Percentiles rank a stretch among this genome's conserved stretches.
phyloP scores from a whole-genome alignment of 2,888 invertebrate genomes.

The Noctua pronuba region DNA sequence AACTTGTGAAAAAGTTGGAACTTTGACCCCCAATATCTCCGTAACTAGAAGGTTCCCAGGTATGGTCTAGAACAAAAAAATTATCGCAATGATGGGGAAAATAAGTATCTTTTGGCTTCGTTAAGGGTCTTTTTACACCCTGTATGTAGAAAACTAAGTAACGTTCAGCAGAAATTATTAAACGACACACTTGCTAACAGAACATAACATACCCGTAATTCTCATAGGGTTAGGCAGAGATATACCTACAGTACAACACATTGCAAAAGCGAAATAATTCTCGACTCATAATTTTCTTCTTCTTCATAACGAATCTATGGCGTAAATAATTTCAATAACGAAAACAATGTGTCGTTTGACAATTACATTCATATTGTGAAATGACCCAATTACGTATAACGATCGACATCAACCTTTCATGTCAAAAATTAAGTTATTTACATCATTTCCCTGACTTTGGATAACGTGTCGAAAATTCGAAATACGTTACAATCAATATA shows the following conservation, averaged over 20 bases:
- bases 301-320: neutral
- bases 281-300: neutral
- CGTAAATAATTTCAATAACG: neutral
- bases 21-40: no score
- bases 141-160: neutral
- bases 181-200: neutral
- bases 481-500: slow-evolving; percentile 17
- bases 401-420: slow-evolving; percentile 24
- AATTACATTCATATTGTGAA: slow-evolving; percentile 5
- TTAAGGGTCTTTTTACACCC: no score
- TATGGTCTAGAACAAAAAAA: no score
- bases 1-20: no score
- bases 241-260: neutral
- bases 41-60: no score
- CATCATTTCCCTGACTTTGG: slow-evolving; percentile 20
- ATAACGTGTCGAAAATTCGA: slow-evolving; percentile 12
- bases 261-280: neutral
- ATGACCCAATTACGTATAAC: slow-evolving; percentile 24
- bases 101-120: no score
- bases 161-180: neutral
- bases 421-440: slow-evolving; percentile 44
- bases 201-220: neutral
- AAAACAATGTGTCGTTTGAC: neutral
- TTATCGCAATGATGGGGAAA: no score
- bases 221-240: neutral